phyloP scores from a whole-genome alignment of 2,888 invertebrate genomes.

The Lomographa bimaculata region DNA sequence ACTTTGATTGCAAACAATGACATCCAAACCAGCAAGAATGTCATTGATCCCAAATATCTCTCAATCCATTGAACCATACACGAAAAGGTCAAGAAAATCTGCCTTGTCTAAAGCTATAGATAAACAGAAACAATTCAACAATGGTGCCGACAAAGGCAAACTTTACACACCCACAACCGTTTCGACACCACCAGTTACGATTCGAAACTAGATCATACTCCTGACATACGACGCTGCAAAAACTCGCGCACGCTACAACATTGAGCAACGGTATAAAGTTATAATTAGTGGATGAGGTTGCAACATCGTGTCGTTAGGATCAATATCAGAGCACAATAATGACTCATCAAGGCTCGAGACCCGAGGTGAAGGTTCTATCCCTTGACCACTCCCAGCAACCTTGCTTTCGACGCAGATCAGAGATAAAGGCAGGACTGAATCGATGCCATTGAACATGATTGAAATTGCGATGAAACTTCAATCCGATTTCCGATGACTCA shows the following conservation, averaged over 20 bases:
- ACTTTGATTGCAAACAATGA: too few relatives aligned
- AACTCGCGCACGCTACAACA: constrained; percentile 36
- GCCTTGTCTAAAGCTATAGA: too few relatives aligned
- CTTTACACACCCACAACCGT: constrained; percentile 15
- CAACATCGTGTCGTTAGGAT: constrained; percentile 60
- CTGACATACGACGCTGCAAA: constrained; percentile 34
- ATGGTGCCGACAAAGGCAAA: constrained; percentile 14
- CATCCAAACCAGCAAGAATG: too few relatives aligned
- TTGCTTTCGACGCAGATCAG: constrained; percentile 71
- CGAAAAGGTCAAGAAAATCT: too few relatives aligned
- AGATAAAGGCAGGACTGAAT: constrained; percentile 57
- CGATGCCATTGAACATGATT: constrained; percentile 49
- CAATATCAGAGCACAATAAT: constrained; percentile 65
- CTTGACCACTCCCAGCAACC: constrained; percentile 75
- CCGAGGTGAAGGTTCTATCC: constrained; percentile 72
- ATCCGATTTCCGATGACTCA: constrained; percentile 39
- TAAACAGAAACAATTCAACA: too few relatives aligned
- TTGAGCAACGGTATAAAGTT: constrained; percentile 53
- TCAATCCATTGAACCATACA: too few relatives aligned
- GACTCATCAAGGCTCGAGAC: constrained; percentile 62
- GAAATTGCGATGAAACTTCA: constrained; percentile 45
- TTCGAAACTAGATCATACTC: constrained; percentile 27
- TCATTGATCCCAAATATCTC: too few relatives aligned
- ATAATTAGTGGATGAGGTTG: constrained; percentile 67
- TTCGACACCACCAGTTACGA: constrained; percentile 19